Base-by-base conservation (phyloP, 2,113 vertebrate species). In the Columba livia region DNA sequence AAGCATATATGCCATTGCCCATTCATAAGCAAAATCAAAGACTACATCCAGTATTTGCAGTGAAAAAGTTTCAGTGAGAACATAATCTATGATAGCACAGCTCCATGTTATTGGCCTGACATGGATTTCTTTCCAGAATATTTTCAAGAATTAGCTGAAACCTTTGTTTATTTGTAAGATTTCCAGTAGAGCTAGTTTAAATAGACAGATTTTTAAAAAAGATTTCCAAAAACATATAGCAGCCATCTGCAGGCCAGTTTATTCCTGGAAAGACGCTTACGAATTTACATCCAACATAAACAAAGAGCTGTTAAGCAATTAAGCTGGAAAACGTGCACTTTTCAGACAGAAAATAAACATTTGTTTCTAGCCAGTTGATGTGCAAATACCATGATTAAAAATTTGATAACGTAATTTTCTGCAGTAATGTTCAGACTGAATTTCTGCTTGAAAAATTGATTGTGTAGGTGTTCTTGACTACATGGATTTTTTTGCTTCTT, bases 271-370 rank as follows among this genome's bases (percentile, higher is more conserved):
- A 95, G 79, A 62, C 71, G 84, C 67, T 90, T 88, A 80, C 85
- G 75, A 96, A 95, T 92, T 89, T 94, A 90, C 31, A 75, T 83
- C 94, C 94, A 89, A 91, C 28, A 85, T 81, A 96, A 96, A 91
- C 83, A 94, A 92, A 92, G 93, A 91, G 40, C 44, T 92, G 89
- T 75, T 95, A 83, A 57, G 66, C 69, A 96, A 80, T 94, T 80
- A 94, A 83, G 25, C 23, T 67, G 44, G 61, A 66, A 92, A 96
- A 93, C 2, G 13, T 88, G 62, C 79, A 82, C 90, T 95, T 88
- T 93, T 94, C 95, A 96, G 95, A 95, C 93, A 86, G 90, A 97
- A 96, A 94, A 96, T 93, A 93, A 97, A 94, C 97, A 93, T 94
- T 96, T 96, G 10, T 95, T 94, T 94, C 86, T 58, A 80, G 61